phyloP scores from a whole-genome alignment of 2,888 invertebrate species.

The Gryllus longicercus region DNA sequence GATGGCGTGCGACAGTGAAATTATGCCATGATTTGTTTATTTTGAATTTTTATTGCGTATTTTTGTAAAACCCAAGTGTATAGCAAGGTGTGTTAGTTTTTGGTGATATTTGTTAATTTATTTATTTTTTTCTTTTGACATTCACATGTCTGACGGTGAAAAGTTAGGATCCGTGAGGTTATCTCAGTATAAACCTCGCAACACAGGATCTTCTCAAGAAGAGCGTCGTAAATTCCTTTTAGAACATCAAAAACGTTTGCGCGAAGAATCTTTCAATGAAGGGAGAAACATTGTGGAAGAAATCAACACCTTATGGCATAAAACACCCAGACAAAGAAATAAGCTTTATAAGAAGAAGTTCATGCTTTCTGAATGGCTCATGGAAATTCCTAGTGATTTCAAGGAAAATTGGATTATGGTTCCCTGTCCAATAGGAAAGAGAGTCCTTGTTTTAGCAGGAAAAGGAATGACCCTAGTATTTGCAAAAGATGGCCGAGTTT shows the following conservation, averaged over 20 bases:
- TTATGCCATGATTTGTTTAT: too few species aligned
- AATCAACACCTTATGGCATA: background rate
- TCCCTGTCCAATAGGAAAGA: conserved; percentile 78
- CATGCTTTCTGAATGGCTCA: conserved; percentile 92
- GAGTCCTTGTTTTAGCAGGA: conserved; percentile 76
- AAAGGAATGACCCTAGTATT: conserved; percentile 48
- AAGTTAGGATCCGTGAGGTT: background rate
- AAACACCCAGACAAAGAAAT: background rate
- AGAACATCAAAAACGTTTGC: background rate
- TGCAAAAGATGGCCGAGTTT: conserved; percentile 20
- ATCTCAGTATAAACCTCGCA: background rate
- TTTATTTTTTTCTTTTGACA: background rate
- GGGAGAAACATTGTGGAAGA: background rate
- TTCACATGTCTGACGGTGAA: background rate
- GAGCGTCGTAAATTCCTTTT: background rate
- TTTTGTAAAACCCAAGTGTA: too few species aligned
- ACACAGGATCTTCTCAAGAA: background rate
- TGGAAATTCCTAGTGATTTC: conserved; percentile 77
- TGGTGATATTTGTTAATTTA: too few species aligned
- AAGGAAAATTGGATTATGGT: conserved; percentile 67
- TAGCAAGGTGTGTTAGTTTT: too few species aligned
- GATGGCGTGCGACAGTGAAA: too few species aligned
- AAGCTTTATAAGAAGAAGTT: conserved; percentile 53
- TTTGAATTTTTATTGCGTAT: too few species aligned
- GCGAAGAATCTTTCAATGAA: background rate